These are phyloP conservation scores for Eucidaris tribuloides DNA, from an alignment of 35 echinoderm and acorn worm genomes.

Conservation along the genomic window DNA sequence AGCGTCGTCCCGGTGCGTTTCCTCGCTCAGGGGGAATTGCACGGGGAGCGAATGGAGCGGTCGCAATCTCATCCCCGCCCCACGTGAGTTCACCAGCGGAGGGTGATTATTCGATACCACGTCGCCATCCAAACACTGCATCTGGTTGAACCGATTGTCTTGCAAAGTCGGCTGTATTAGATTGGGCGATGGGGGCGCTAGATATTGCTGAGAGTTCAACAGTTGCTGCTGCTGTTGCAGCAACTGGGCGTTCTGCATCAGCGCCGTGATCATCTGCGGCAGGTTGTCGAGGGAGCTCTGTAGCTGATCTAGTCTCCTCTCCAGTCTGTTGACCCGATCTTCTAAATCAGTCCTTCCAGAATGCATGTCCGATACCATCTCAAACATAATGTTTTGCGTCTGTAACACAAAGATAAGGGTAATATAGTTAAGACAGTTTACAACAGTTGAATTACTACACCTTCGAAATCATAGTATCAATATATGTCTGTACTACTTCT, in stretches of 20 bases:
- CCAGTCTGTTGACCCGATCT: conserved; percentile 67
- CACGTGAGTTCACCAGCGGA: neutral
- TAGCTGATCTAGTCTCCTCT: conserved; percentile 78
- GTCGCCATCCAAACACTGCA: conserved; percentile 9
- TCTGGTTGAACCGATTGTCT: conserved; percentile 30
- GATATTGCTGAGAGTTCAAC: conserved; percentile 13
- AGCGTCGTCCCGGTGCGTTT: neutral
- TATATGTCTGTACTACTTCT: neutral
- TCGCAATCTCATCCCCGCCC: conserved; percentile 1
- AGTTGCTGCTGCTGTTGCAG: conserved; percentile 54
- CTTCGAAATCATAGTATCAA: neutral
- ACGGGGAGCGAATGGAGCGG: conserved; percentile 12
- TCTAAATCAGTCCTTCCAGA: conserved; percentile 51
- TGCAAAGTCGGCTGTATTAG: conserved; percentile 28
- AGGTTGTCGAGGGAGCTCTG: conserved; percentile 83
- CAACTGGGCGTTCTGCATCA: conserved; percentile 63
- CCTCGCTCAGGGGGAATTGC: conserved; percentile 1
- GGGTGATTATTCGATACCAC: neutral
- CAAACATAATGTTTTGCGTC: conserved; percentile 99
- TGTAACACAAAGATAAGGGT: conserved; percentile 37
- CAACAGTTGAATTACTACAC: neutral
- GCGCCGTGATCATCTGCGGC: conserved; percentile 71
- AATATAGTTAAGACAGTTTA: conserved; percentile 28
- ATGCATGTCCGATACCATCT: conserved; percentile 99
- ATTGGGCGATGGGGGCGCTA: conserved; percentile 21